A percentile compares a stretch with the other conserved stretches of the same genome.
Evolutionary conservation across 2,113 vertebrate species (phyloP).

Genomic region (Probosciger aterrimus): DNA sequence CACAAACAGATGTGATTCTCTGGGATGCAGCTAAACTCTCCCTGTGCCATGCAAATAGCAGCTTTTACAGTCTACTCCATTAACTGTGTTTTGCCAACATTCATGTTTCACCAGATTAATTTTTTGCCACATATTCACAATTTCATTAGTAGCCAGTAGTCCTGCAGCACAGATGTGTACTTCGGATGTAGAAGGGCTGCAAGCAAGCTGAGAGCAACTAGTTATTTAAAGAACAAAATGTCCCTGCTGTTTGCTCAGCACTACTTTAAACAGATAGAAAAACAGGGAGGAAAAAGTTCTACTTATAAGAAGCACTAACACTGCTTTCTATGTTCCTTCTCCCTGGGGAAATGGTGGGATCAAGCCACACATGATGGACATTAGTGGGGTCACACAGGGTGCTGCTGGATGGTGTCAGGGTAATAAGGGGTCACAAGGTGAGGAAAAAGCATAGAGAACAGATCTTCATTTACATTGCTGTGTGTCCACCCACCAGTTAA

Average conservation of each 20-base stretch:
- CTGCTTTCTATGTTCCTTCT: not conserved
- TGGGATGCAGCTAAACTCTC: not conserved
- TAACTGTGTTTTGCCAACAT: not conserved
- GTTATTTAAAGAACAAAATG: constrained; percentile 41
- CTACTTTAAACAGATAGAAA: constrained; percentile 48
- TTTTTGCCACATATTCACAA: not conserved
- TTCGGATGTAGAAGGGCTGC: not conserved
- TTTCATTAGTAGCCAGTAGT: not conserved
- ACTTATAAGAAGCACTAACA: constrained; percentile 5
- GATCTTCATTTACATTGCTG: not conserved
- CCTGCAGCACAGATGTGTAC: not conserved
- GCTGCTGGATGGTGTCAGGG: not conserved
- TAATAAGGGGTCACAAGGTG: not conserved
- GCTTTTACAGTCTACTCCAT: not conserved
- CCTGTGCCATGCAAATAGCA: not conserved
- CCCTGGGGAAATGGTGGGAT: not conserved
- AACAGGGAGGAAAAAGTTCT: constrained; percentile 22
- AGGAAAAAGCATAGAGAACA: not conserved
- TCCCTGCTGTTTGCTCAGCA: constrained; percentile 11
- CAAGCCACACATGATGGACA: not conserved
- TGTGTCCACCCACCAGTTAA: not conserved
- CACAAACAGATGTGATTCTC: not conserved
- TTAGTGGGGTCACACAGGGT: not conserved
- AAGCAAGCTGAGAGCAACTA: not conserved
- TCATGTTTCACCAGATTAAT: not conserved